Base-by-base conservation (phyloP, 1,140 invertebrate species). In the Globodera ellingtonae region DNA sequence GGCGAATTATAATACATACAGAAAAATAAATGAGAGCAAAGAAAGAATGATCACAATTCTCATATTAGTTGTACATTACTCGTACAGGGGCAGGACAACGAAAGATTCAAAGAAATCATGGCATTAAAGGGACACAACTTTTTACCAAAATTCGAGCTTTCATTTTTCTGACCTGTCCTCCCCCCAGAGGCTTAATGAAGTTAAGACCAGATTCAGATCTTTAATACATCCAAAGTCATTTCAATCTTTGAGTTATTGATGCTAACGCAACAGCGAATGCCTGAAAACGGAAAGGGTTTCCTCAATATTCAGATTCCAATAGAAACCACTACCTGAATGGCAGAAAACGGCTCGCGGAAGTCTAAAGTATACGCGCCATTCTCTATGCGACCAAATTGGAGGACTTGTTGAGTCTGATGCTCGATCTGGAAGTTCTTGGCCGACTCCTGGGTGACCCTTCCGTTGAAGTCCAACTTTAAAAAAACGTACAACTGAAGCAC, bases 381-480 rank as follows among this genome's bases (percentile, higher is more conserved):
- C 91, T 99, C 97, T 86, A 99, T 98, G 79, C 97, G 92, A 24
- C 97, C 97, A 91, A 99, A 99, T 91, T 99, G 97, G 95, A 99
- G 98, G 13, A 98, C 97, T 93, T 98, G 97, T 91, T 95, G 96
- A 62, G 94, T 95, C 86, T 95, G 93, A 89, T 96, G 97, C 91
- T 99, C 97, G 75, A 99, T 98, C 91, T 99, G 97, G 90, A 99
- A 99, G 91, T 99, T 99, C 90, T 99, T 99, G 2, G 97, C 97
- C 6, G 96, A 98, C 90, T 99, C 97, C 89, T 98, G 97, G 0
- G 97, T 99, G 44, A 99, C 97, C 85, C 97, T 91, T 15, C 97
- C 97, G n/a, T 97, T 97, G 91, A 98, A 99, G 91, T 99, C 97
- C 21, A 99, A 91, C 89, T 99, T 35, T 86, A 79, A 79, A 79